Percentiles rank a stretch among this genome's conserved stretches.
phyloP scores from a whole-genome alignment of 2,797 vertebrate genomes.

The Siniperca undulata region DNA sequence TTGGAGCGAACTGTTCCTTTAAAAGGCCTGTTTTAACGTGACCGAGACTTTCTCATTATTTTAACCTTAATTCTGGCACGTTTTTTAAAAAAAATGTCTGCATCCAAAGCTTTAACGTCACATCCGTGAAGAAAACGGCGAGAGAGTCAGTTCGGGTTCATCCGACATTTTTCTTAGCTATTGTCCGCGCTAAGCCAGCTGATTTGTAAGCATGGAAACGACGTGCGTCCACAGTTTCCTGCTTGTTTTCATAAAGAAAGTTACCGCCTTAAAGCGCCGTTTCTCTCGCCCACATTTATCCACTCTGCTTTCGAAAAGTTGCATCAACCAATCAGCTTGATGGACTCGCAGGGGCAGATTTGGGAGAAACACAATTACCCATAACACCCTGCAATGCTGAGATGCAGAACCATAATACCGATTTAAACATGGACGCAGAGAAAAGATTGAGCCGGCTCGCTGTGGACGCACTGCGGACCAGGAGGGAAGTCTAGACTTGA shows the following conservation, averaged over 20 bases:
- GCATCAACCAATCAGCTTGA: not conserved
- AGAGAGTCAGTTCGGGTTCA: not conserved
- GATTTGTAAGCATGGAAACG: too few relatives aligned
- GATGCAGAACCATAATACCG: not conserved
- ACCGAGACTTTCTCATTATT: not conserved
- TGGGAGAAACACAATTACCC: too few relatives aligned
- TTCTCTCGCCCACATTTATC: not conserved
- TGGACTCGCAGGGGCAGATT: too few relatives aligned
- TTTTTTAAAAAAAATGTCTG: not conserved
- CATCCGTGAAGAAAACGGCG: not conserved
- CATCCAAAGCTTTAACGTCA: not conserved
- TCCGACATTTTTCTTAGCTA: not conserved
- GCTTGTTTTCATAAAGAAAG: not conserved
- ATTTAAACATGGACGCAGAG: too few relatives aligned
- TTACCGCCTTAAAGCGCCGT: too few relatives aligned
- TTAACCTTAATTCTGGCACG: not conserved
- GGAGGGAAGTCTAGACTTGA: too few relatives aligned
- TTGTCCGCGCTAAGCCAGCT: not conserved
- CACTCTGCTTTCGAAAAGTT: not conserved
- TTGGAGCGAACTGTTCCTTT: not conserved
- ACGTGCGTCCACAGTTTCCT: not conserved
- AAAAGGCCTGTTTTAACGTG: not conserved
- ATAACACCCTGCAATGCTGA: too few relatives aligned
- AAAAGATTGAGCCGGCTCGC: not conserved
- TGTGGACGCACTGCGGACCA: not conserved